Evolutionary conservation across 1,140 invertebrate genomes (phyloP).

Genomic region (Centruroides sculpturatus): DNA sequence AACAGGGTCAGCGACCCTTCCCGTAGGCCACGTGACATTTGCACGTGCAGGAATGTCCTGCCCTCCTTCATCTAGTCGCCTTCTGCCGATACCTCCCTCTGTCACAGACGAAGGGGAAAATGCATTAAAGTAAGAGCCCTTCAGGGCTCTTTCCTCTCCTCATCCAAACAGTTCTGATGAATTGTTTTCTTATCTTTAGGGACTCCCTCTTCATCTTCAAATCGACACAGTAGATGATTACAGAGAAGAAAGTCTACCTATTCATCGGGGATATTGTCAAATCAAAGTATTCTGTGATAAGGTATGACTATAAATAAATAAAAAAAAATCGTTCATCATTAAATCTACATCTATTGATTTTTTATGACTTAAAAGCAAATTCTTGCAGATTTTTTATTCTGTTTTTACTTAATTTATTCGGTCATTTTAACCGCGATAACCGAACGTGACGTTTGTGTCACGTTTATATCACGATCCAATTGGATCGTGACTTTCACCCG

Average conservation of each 20-base stretch:
- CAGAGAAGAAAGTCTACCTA: slow-evolving; percentile 59
- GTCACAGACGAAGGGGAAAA: too few relatives aligned
- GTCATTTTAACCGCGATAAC: too few relatives aligned
- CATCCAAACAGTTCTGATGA: neutral
- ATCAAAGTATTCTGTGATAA: slow-evolving; percentile 99
- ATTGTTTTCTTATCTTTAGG: slow-evolving; percentile 38
- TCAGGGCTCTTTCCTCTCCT: too few relatives aligned
- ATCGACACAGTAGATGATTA: slow-evolving; percentile 98
- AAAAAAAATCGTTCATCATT: neutral
- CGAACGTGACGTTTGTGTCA: too few relatives aligned
- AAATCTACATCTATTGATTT: neutral
- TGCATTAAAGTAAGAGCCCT: too few relatives aligned
- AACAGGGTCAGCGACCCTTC: too few relatives aligned
- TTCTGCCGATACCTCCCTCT: too few relatives aligned
- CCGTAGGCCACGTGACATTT: too few relatives aligned
- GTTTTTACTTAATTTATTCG: neutral
- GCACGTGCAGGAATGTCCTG: too few relatives aligned
- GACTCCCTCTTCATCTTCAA: slow-evolving; percentile 91
- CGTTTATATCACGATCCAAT: too few relatives aligned
- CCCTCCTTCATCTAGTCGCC: too few relatives aligned
- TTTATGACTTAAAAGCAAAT: neutral
- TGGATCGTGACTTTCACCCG: too few relatives aligned
- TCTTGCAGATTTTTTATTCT: neutral
- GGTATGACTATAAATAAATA: slow-evolving; percentile 42
- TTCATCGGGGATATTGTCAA: slow-evolving; percentile 94